These are phyloP conservation scores for Fregata magnificens DNA, from an alignment of 2,113 vertebrate genomes.

Conservation along the genomic window DNA sequence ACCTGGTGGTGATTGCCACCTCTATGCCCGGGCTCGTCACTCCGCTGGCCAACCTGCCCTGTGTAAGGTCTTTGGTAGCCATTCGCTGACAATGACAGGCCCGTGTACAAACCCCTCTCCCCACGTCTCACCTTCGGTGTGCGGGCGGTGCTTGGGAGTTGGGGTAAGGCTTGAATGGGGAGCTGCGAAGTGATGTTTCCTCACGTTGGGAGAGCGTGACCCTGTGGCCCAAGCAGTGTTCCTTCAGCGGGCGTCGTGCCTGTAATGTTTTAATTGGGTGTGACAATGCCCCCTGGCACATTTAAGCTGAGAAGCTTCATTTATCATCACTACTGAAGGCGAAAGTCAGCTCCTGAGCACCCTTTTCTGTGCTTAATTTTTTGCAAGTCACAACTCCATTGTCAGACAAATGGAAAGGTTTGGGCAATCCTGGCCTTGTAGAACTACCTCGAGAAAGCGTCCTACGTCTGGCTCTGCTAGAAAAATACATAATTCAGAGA, in stretches of 20 bases:
- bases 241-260: not conserved
- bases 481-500: not conserved
- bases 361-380: not conserved
- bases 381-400: not conserved
- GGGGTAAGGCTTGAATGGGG: accelerated
- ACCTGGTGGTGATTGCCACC: not conserved
- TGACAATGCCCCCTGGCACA: not conserved
- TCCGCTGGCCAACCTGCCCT: accelerated
- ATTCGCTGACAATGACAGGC: accelerated
- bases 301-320: not conserved
- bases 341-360: not conserved
- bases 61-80: not conserved
- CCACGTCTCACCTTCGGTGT: accelerated
- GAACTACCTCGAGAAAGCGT: not conserved
- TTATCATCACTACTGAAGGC: accelerated
- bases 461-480: not conserved
- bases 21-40: not conserved
- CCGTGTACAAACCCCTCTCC: accelerated
- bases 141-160: accelerated
- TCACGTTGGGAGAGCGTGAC: accelerated
- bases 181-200: accelerated
- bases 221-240: accelerated
- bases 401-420: not conserved
- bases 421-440: not conserved
- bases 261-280: not conserved